These are phyloP conservation scores for Lordiphosa stackelbergi DNA, from an alignment of 1,140 invertebrate species.

Conservation along the genomic window DNA sequence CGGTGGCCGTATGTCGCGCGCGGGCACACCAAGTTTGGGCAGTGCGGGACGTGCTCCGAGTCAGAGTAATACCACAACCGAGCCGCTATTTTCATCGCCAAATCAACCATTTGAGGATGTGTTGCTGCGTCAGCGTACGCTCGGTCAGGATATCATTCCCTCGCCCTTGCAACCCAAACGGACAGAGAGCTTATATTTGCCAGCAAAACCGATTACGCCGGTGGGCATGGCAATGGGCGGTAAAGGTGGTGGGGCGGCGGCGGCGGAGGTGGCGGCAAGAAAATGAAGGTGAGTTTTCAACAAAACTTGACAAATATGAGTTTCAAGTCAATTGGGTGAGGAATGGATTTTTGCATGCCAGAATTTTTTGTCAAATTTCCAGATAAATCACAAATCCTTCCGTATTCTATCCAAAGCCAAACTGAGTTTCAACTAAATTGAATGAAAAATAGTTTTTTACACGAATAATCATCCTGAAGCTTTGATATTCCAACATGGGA, in stretches of 20 bases:
- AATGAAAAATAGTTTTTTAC: too few species aligned
- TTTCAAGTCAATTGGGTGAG: too few species aligned
- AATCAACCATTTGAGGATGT: conserved; percentile 87
- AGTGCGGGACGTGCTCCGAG: conserved; percentile 46
- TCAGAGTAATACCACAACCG: conserved; percentile 37
- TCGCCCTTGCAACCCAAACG: conserved; percentile 90
- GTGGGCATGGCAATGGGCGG: conserved; percentile 77
- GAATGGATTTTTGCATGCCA: too few species aligned
- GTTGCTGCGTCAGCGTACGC: conserved; percentile 85
- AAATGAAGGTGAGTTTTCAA: conserved; percentile 66
- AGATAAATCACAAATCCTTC: too few species aligned
- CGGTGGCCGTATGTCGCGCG: conserved; percentile 77
- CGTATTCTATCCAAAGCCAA: too few species aligned
- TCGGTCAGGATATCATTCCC: conserved; percentile 92
- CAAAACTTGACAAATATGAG: too few species aligned
- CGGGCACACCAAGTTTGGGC: conserved; percentile 76
- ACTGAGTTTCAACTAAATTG: too few species aligned
- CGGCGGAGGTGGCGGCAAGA: conserved; percentile 77
- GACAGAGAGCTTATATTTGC: conserved; percentile 89
- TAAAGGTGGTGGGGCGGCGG: conserved; percentile 76
- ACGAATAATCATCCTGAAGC: too few species aligned
- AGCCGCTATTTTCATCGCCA: conserved; percentile 56
- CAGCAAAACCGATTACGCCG: conserved; percentile 78
- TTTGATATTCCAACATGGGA: too few species aligned
- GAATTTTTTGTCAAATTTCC: too few species aligned